Evolutionary conservation across 2,113 vertebrate species (phyloP).

Genomic region (Motacilla alba): DNA sequence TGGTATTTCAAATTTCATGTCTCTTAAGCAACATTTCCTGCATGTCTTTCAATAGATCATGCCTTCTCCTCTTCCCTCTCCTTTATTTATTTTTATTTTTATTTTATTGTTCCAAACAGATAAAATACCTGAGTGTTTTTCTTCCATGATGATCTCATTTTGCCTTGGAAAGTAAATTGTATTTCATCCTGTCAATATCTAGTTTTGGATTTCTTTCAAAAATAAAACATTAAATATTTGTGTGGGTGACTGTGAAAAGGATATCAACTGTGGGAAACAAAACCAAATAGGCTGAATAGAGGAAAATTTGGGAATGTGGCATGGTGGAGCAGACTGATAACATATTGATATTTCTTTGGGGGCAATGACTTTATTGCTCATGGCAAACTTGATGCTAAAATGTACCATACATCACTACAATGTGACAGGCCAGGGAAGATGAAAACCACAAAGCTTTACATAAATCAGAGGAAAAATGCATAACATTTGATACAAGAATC

Average conservation of each 20-base stretch:
- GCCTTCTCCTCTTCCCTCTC: accelerated
- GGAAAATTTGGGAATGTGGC: slow-evolving; percentile 17
- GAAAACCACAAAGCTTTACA: slow-evolving; percentile 76
- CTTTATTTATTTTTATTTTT: neutral
- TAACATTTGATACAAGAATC: slow-evolving; percentile 69
- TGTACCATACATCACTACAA: slow-evolving; percentile 61
- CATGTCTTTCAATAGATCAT: neutral
- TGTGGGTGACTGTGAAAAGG: slow-evolving; percentile 18
- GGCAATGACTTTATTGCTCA: slow-evolving; percentile 64
- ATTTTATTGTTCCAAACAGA: neutral
- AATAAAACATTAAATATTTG: slow-evolving; percentile 62
- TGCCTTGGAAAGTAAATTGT: neutral
- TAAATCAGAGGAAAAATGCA: slow-evolving; percentile 74
- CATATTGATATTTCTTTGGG: slow-evolving; percentile 70
- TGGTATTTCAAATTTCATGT: neutral
- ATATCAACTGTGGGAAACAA: slow-evolving; percentile 42
- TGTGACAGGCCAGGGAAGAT: slow-evolving; percentile 72
- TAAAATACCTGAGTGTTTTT: neutral
- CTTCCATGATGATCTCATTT: neutral
- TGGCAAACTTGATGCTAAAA: slow-evolving; percentile 67
- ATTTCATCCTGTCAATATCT: slow-evolving; percentile 23
- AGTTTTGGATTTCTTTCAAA: slow-evolving; percentile 14
- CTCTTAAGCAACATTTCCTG: neutral
- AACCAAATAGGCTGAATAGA: slow-evolving; percentile 64
- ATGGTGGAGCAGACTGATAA: slow-evolving; percentile 45